These are phyloP conservation scores for Neomorphus geoffroyi DNA, from an alignment of 2,797 vertebrate species.

Conservation along the genomic window DNA sequence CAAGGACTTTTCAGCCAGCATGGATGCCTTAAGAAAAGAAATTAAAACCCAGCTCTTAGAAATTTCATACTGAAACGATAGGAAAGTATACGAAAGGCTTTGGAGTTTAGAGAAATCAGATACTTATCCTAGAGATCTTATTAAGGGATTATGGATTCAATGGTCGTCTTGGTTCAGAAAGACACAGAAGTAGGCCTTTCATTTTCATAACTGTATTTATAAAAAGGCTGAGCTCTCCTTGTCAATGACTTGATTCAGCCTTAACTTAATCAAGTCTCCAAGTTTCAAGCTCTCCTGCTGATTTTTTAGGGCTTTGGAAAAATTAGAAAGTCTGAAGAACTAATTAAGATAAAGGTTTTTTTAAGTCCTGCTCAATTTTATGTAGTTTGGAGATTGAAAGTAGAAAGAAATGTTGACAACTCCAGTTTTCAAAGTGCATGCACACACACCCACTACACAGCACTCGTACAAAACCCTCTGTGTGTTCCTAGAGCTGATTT, in stretches of 20 bases:
- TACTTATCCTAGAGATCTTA: neutral
- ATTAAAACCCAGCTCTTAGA: neutral
- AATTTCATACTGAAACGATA: neutral
- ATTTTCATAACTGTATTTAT: neutral
- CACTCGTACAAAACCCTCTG: neutral
- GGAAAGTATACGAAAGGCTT: neutral
- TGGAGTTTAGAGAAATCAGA: neutral
- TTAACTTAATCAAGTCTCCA: neutral
- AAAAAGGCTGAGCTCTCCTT: neutral
- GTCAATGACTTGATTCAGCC: neutral
- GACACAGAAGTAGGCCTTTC: neutral
- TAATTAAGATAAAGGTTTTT: neutral
- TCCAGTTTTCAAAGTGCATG: neutral
- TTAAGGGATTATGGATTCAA: neutral
- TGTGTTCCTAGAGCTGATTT: conserved; percentile 4
- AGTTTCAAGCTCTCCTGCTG: neutral
- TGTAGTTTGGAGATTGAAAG: neutral
- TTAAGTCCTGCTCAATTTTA: neutral
- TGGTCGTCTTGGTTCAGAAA: neutral
- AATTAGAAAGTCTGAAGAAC: neutral
- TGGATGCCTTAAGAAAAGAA: neutral
- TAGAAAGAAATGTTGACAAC: neutral
- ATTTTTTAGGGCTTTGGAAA: neutral
- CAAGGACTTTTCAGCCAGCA: neutral
- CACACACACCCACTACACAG: neutral